Conservation (phyloP, 2,888 invertebrate species). For the Volucella inanis region DNA sequence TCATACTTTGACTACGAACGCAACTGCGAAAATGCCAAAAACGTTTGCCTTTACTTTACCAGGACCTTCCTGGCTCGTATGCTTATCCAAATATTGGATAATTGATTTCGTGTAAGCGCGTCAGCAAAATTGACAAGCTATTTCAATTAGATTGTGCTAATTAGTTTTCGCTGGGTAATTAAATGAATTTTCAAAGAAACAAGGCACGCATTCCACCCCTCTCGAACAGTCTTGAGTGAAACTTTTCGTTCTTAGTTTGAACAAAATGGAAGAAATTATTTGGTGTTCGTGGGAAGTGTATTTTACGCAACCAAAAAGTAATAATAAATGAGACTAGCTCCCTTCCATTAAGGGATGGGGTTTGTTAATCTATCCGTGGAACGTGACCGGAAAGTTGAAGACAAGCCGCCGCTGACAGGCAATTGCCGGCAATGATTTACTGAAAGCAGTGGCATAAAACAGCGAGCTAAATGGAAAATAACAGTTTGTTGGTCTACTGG, state of each 20-base stretch:
- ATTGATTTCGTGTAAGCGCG: slow-evolving; percentile 38
- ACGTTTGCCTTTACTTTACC: too few species aligned
- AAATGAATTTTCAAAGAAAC: slow-evolving; percentile 29
- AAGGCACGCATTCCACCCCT: not conserved
- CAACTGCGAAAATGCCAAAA: not conserved
- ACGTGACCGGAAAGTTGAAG: slow-evolving; percentile 15
- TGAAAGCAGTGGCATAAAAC: too few species aligned
- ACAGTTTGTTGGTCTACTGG: too few species aligned
- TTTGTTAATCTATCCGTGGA: slow-evolving; percentile 9
- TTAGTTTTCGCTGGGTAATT: slow-evolving; percentile 33
- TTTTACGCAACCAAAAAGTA: slow-evolving; percentile 3
- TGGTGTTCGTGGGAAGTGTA: not conserved
- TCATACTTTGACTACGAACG: not conserved
- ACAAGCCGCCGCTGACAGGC: too few species aligned
- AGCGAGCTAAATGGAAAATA: too few species aligned
- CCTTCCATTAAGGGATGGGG: not conserved
- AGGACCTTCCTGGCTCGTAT: slow-evolving; percentile 6
- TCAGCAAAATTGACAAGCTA: slow-evolving; percentile 48
- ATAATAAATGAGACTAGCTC: slow-evolving; percentile 2
- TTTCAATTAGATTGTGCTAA: slow-evolving; percentile 53
- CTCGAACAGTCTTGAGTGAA: not conserved
- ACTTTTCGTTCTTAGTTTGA: too few species aligned
- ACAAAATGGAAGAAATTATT: too few species aligned
- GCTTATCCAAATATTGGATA: slow-evolving; percentile 35
- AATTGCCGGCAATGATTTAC: too few species aligned